Conservation (phyloP, 2,113 vertebrate genomes). For the Eurystomus gularis region DNA sequence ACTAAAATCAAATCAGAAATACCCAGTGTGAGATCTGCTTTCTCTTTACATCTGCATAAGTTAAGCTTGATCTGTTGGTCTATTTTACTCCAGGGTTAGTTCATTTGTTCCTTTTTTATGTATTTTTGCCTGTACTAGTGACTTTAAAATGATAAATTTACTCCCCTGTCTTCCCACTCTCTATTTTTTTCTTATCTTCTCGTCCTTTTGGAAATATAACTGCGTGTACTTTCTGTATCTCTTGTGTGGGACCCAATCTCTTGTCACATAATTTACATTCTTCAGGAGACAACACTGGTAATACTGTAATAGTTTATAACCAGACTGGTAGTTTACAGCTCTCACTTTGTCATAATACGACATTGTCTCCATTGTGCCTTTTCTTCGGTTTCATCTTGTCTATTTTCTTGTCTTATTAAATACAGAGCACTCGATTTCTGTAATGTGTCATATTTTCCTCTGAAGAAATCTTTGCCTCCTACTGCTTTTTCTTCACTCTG, state of each 20-base stretch:
- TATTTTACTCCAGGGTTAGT: neutral
- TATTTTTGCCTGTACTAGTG: neutral
- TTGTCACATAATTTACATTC: slow-evolving; percentile 24
- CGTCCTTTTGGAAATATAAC: slow-evolving; percentile 12
- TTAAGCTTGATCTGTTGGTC: neutral
- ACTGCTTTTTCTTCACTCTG: slow-evolving; percentile 43
- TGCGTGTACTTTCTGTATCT: slow-evolving; percentile 27
- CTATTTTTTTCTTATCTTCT: neutral
- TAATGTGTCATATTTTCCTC: slow-evolving; percentile 40
- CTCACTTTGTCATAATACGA: slow-evolving; percentile 38
- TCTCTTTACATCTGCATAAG: neutral
- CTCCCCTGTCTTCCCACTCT: neutral
- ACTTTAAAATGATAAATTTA: neutral
- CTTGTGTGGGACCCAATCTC: neutral
- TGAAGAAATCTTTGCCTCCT: slow-evolving; percentile 54
- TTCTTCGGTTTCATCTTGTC: slow-evolving; percentile 34
- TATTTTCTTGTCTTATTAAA: slow-evolving; percentile 53
- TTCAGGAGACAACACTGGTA: neutral
- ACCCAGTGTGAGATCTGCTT: neutral
- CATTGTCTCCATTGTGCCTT: neutral
- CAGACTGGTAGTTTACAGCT: neutral
- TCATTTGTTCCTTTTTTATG: neutral
- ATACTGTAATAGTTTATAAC: slow-evolving; percentile 27
- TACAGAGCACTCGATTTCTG: slow-evolving; percentile 17
- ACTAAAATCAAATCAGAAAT: slow-evolving; percentile 8